Conservation (phyloP, 2,113 vertebrate species). For the Pangasianodon hypophthalmus region DNA sequence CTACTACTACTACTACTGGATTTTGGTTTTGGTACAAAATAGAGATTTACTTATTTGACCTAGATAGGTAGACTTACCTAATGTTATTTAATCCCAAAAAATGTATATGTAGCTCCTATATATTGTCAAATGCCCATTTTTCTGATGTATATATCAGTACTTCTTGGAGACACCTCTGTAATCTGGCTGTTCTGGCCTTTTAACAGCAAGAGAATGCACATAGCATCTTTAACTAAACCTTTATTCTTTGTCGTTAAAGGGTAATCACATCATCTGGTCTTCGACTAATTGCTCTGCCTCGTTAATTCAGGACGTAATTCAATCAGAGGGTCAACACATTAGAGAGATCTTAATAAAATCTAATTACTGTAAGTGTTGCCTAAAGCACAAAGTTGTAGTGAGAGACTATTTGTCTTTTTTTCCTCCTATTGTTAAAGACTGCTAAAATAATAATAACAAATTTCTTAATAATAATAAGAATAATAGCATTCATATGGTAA, state of each 20-base stretch:
- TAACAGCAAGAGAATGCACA: not conserved
- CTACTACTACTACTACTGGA: not conserved
- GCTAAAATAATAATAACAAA: not conserved
- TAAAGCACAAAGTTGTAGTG: not conserved
- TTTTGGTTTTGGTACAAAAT: not conserved
- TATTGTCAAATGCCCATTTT: not conserved
- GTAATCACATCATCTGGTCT: slow-evolving; percentile 43
- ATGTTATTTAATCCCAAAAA: not conserved
- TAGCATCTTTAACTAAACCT: slow-evolving; percentile 34
- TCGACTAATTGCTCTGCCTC: slow-evolving; percentile 24
- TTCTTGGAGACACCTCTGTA: not conserved
- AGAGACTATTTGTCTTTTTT: not conserved
- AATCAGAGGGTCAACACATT: slow-evolving; percentile 36
- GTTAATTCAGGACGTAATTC: slow-evolving; percentile 31
- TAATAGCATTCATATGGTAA: slow-evolving; percentile 3
- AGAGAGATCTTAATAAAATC: slow-evolving; percentile 33
- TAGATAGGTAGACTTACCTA: not conserved
- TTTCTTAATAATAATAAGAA: slow-evolving; percentile 55
- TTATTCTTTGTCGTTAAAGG: slow-evolving; percentile 36
- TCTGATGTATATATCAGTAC: not conserved
- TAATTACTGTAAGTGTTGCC: slow-evolving; percentile 14
- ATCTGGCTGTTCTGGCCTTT: slow-evolving; percentile 18
- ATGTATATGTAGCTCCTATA: not conserved
- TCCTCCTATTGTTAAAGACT: slow-evolving; percentile 43
- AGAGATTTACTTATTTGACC: not conserved